Base-by-base conservation (phyloP, 2,113 vertebrate species). In the Polyodon spathula region DNA sequence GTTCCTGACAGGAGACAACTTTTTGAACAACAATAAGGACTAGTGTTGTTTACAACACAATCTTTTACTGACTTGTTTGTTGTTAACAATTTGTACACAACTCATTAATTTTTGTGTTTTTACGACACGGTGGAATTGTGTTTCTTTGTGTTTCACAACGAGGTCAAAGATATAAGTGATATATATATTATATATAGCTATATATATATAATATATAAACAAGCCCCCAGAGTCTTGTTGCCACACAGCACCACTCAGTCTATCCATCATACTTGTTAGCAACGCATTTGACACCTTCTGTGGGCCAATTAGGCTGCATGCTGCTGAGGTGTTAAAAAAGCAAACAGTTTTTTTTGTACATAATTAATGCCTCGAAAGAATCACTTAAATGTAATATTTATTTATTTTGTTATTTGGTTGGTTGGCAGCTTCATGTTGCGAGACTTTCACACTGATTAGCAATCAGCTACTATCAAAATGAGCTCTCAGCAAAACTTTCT, bases 281-380 rank as follows among this genome's bases (percentile, higher is more conserved):
- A 50, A 50, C 56, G 39, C 56, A 48, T 53, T 51, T 68, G 66
- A 69, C 64, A 72, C 38, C 15, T 41, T 44, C 60, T 61, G 63
- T 56, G 62, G 56, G 50, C 57, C 66, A 68, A 70, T 73, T 56
- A 64, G 59, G 61, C 59, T 64, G 63, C 56, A 61, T n/a, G 15
- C 12, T 50, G 10, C 48, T 50, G 14, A 50, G 48, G 12, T 50
- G 48, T n/a, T 11, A 11, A 10, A 50, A 50, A 50, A 14, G 15
- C 12, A 12, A 50, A 10, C 27, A 27, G 27, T 27, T 27, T n/a
- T 50, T n/a, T n/a, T 50, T 10, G 6, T 50, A 62, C 55, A 66
- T 66, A 63, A 68, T 63, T 63, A 65, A 68, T 63, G n/a, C 51
- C 27, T 41, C 56, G 44, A 62, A 56, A 51, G 40, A 62, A 56